Evolutionary conservation across 2,888 invertebrate species (phyloP).

Genomic region (Cordilura impudica): DNA sequence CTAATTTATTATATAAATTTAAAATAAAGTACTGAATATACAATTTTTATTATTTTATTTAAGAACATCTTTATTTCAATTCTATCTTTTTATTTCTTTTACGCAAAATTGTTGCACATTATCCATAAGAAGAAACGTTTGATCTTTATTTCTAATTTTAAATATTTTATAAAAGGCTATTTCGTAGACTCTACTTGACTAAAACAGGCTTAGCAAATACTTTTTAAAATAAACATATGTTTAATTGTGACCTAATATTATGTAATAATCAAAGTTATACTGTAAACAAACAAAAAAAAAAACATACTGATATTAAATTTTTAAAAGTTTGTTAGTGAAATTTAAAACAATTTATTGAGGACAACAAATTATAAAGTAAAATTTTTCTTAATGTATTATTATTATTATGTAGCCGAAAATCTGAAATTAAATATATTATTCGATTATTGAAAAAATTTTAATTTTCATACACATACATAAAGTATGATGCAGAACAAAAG

Average conservation of each 20-base stretch:
- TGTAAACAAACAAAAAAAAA: slow-evolving; percentile 13
- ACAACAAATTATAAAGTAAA: neutral
- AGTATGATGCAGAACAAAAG: too few species aligned
- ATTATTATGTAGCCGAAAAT: slow-evolving; percentile 33
- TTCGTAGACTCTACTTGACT: neutral
- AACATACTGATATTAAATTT: slow-evolving; percentile 40
- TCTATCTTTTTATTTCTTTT: too few species aligned
- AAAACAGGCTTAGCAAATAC: slow-evolving; percentile 20
- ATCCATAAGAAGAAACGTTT: too few species aligned
- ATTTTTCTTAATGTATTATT: slow-evolving; percentile 38
- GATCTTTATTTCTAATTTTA: too few species aligned
- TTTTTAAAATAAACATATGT: slow-evolving; percentile 24
- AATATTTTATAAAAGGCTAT: neutral
- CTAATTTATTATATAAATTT: too few species aligned
- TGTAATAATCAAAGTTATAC: slow-evolving; percentile 18
- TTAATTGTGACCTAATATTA: slow-evolving; percentile 50
- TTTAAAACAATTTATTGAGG: slow-evolving; percentile 41
- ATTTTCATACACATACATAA: too few species aligned
- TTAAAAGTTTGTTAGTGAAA: slow-evolving; percentile 61
- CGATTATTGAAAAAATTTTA: slow-evolving; percentile 7
- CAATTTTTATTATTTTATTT: too few species aligned
- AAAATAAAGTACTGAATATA: too few species aligned
- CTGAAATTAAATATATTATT: slow-evolving; percentile 39
- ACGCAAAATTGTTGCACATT: too few species aligned
- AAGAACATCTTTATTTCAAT: too few species aligned